Conservation (phyloP, 2,888 invertebrate species). For the Eremobia ochroleuca region DNA sequence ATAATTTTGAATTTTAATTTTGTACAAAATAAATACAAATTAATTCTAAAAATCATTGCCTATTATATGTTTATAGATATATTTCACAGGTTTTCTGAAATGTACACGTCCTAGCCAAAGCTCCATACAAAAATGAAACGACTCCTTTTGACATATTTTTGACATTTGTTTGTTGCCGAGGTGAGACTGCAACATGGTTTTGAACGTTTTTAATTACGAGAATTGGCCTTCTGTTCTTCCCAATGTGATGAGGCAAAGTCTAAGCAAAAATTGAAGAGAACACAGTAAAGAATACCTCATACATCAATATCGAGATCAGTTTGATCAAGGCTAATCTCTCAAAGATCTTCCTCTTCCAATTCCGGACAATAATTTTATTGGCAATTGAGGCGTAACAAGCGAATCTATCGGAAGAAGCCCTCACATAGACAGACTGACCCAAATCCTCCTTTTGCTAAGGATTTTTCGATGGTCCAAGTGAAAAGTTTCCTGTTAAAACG, state of each 20-base stretch:
- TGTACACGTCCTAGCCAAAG: too few species aligned
- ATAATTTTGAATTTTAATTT: too few species aligned
- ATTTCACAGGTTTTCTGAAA: too few species aligned
- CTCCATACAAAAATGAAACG: too few species aligned
- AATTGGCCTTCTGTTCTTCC: neutral
- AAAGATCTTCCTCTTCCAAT: conserved; percentile 67
- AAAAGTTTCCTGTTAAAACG: neutral
- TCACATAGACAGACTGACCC: conserved; percentile 80
- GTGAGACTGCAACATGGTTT: too few species aligned
- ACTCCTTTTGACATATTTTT: too few species aligned
- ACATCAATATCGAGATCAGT: conserved; percentile 55
- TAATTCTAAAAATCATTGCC: too few species aligned
- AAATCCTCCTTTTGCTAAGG: conserved; percentile 76
- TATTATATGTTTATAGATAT: too few species aligned
- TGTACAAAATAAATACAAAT: too few species aligned
- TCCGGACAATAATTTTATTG: conserved; percentile 78
- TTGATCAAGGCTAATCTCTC: conserved; percentile 68
- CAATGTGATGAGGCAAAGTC: neutral
- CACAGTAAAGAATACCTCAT: neutral
- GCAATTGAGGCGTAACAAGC: conserved; percentile 79
- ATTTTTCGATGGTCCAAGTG: conserved; percentile 66
- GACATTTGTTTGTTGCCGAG: too few species aligned
- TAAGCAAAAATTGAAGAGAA: neutral
- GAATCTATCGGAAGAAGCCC: conserved; percentile 87
- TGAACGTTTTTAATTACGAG: too few species aligned